A percentile compares a stretch with the other conserved stretches of the same genome.
Conservation (phyloP, 2,113 vertebrate species). For the Oophaga pumilio region DNA sequence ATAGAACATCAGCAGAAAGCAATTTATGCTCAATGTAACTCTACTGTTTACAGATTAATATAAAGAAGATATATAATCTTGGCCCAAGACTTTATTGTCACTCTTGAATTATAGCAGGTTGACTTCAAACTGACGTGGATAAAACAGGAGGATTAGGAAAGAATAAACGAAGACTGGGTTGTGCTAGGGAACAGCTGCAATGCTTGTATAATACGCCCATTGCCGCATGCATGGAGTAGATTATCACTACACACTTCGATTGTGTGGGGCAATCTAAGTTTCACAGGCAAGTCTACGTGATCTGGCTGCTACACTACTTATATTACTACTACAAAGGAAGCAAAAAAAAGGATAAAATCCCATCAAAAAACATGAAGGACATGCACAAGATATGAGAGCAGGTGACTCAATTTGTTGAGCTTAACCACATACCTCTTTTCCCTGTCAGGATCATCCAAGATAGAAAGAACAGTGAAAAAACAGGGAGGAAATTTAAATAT, state of each 20-base stretch:
- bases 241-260: conserved; percentile 71
- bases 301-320: conserved; percentile 79
- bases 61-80: background rate
- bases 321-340: conserved; percentile 75
- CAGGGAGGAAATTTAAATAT: conserved; percentile 90
- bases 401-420: conserved; percentile 77
- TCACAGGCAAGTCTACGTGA: conserved; percentile 78
- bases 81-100: background rate
- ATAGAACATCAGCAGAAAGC: background rate
- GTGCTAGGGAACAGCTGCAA: conserved; percentile 77
- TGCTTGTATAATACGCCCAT: conserved; percentile 73
- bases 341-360: conserved; percentile 66
- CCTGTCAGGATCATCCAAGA: conserved; percentile 91
- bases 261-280: conserved; percentile 72
- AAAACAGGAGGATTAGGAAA: conserved; percentile 74
- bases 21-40: background rate
- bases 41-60: background rate
- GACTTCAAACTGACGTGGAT: conserved; percentile 75
- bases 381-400: conserved; percentile 87
- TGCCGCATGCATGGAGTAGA: conserved; percentile 77
- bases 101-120: conserved; percentile 55
- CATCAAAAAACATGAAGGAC: conserved; percentile 78
- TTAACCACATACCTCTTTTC: conserved; percentile 97
- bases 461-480: conserved; percentile 88
- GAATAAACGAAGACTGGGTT: conserved; percentile 73